Base-by-base conservation (phyloP, 2,888 invertebrate species). In the Plagodis dolabraria region DNA sequence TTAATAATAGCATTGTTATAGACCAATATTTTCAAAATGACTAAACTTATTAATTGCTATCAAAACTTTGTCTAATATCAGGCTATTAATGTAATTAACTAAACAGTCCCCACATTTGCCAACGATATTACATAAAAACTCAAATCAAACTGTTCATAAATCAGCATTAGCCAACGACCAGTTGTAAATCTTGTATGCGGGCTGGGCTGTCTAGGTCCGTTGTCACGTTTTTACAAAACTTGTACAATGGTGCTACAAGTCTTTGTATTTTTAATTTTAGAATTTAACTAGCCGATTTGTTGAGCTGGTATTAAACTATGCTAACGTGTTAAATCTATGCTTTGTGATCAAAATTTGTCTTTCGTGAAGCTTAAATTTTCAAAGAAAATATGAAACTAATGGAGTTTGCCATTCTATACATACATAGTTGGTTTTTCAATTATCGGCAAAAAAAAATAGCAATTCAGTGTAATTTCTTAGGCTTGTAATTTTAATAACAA, bases 161-260 rank as follows among this genome's bases (percentile, higher is more conserved):
- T 62, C 59, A 57, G 55, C 12, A 52, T 67, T 67, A 46, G 57
- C 55, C 60, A 67, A 67, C 53, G 48, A 60, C 57, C 52, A 53
- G 57, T 58, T 58, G 46, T 58, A 56, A 57, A 58, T 56, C 53
- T 61, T 49, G 56, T 33, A 53, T 61, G 53, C 56, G 48, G 60
- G 55, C 9, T 38, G 10, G 46, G 43, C 34, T 33, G 7, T 33
- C 10, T 7, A n/a, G 36, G 10, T 36, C 5, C 5, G 46, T 50
- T 60, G 12, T 33, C 46, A 46, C 33, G 49, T 53, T 33, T 35
- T n/a, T 33, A 60, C 56, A 60, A 52, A 45, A 40, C 49, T 57
- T 57, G 47, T 52, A 36, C 10, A 7, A 43, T 8, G 7, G 38
- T 8, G 22, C 22, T 38, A 38, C 7, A 38, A 38, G 38, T 38